These are phyloP conservation scores for Apis dorsata DNA, from an alignment of 1,140 invertebrate genomes.

Conservation along the genomic window DNA sequence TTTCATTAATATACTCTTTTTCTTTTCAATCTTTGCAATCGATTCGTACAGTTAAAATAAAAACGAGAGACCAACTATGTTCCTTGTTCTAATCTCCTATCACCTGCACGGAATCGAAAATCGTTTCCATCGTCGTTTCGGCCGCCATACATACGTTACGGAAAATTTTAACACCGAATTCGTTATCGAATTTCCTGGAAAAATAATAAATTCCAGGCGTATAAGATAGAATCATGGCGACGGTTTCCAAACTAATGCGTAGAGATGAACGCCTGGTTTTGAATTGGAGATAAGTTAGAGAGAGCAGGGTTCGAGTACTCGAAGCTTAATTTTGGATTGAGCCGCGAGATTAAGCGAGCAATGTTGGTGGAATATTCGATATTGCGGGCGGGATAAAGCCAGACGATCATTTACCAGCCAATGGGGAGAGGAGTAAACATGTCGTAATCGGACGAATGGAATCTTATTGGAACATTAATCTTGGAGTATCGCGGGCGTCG, in stretches of 20 bases:
- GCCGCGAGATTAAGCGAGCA: neutral
- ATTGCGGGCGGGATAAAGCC: neutral
- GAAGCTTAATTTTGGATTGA: neutral
- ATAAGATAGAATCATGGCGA: neutral
- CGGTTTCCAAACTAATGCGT: too few species aligned
- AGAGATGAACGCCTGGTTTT: neutral
- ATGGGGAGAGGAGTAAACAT: neutral
- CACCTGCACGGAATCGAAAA: conserved; percentile 40
- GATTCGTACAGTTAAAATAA: too few species aligned
- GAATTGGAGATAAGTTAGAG: neutral
- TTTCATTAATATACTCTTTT: too few species aligned
- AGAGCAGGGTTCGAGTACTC: neutral
- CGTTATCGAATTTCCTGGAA: conserved; percentile 15
- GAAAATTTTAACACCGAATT: conserved; percentile 36
- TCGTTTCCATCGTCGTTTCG: conserved; percentile 23
- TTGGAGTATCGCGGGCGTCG: neutral
- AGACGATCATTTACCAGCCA: neutral
- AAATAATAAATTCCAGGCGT: conserved; percentile 19
- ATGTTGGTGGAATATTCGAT: neutral
- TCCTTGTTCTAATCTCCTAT: conserved; percentile 30
- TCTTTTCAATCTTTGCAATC: too few species aligned
- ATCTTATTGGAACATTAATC: conserved; percentile 34
- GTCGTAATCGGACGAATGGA: neutral
- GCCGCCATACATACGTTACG: neutral
- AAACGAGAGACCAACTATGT: too few species aligned